Evolutionary conservation across 2,113 vertebrate species (phyloP), one percentile per base, ranked within the genome.

Genomic region (Pandion haliaetus): DNA sequence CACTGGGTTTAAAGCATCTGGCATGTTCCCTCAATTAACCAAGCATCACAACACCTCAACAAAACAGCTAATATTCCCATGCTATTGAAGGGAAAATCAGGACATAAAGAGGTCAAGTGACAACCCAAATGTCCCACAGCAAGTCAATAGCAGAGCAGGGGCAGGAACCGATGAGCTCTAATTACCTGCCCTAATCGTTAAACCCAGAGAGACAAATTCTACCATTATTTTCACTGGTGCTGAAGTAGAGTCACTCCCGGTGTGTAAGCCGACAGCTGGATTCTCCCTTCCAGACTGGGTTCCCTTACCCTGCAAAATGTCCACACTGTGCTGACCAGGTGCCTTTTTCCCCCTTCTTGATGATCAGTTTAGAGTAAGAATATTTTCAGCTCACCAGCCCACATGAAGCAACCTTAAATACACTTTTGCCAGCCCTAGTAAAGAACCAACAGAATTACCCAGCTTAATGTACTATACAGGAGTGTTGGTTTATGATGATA

Each of bases 401-500:
- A 66, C 38, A 17, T n/a, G 18, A 81, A 57, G 42, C 61, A 89
- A 77, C 62, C 61, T 89, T 62, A 90, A 89, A 77, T 40, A 65
- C 4, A 93, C 58, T 80, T 90, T 54, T 58, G 24, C 84, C 65
- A 92, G 80, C 47, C 90, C 74, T 63, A 55, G 28, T 10, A 14
- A 91, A 82, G 86, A 94, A 86, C 50, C 77, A 95, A 76, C 69
- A 83, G 62, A 92, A 96, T 82, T 88, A 86, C 69, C 57, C 79
- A 84, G 82, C 65, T 97, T 96, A 97, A 96, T 93, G 80, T 93
- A 94, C 88, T 96, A 29, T 61, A 62, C 57, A 79, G 77, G 76
- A 95, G 21, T 52, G 88, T 54, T 86, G 55, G 78, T 96, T 97
- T 97, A 97, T 71, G 88, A 89, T 70, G 70, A 90, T 76, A 92